A percentile compares a stretch with the other conserved stretches of the same genome.
Evolutionary conservation across 2,888 invertebrate genomes (phyloP).

Genomic region (Abrostola triplasia): DNA sequence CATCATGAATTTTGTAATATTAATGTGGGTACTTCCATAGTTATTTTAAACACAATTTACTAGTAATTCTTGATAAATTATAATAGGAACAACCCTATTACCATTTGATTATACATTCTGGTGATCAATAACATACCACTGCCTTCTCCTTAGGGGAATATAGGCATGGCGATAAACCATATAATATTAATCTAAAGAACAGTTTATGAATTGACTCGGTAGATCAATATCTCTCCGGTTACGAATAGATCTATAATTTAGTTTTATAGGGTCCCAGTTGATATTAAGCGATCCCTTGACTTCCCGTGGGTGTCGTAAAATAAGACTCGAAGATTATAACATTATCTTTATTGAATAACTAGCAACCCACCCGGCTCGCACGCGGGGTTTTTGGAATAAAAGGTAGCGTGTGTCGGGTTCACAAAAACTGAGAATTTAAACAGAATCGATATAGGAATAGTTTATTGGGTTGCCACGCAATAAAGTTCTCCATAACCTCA

Average conservation of each 20-base stretch:
- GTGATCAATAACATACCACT: neutral
- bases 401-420: neutral
- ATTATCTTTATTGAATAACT: slow-evolving; percentile 32
- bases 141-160: neutral
- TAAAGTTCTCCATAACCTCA: neutral
- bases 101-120: neutral
- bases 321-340: slow-evolving; percentile 21
- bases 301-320: slow-evolving; percentile 38
- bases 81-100: too few relatives aligned
- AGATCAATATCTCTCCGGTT: slow-evolving; percentile 3
- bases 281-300: slow-evolving; percentile 25
- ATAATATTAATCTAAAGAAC: slow-evolving; percentile 1
- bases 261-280: slow-evolving; percentile 32
- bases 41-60: too few relatives aligned
- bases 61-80: too few relatives aligned
- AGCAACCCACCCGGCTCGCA: neutral
- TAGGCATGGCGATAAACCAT: neutral
- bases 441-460: neutral
- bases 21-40: too few relatives aligned
- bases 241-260: slow-evolving; percentile 5
- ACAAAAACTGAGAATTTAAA: neutral
- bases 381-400: neutral
- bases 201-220: neutral
- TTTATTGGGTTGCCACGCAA: neutral
- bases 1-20: too few relatives aligned